Conservation (phyloP, 2,888 invertebrate genomes). For the Leucophenga maculata region DNA sequence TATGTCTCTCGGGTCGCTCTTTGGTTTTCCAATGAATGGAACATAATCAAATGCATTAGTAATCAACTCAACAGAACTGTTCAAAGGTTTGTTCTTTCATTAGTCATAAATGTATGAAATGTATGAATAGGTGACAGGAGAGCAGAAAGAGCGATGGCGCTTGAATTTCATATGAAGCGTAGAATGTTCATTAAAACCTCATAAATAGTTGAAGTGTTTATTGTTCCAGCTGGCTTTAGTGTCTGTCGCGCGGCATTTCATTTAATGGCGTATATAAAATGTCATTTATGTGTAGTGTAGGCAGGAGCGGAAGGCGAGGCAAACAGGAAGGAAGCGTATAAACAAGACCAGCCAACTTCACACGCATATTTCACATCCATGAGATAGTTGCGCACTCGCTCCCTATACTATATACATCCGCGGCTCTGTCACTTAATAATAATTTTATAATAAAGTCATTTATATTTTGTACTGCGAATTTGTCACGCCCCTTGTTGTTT, state of each 20-base stretch:
- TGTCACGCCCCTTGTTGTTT: slow-evolving; percentile 66
- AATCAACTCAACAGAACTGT: slow-evolving; percentile 14
- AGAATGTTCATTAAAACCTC: slow-evolving; percentile 61
- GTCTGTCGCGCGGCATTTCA: background rate
- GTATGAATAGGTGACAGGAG: background rate
- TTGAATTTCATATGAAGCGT: background rate
- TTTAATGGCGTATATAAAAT: slow-evolving; percentile 2
- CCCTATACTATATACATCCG: slow-evolving; percentile 33
- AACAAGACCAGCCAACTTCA: background rate
- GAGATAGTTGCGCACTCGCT: slow-evolving; percentile 25
- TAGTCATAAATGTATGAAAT: slow-evolving; percentile 35
- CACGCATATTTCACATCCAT: background rate
- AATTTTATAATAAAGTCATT: slow-evolving; percentile 66
- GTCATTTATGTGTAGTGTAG: background rate
- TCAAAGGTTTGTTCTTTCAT: slow-evolving; percentile 52
- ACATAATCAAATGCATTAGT: background rate
- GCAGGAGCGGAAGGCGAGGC: background rate
- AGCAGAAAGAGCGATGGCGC: background rate
- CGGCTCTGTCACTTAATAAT: slow-evolving; percentile 35
- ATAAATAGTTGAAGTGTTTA: slow-evolving; percentile 64
- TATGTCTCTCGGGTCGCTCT: slow-evolving; percentile 53
- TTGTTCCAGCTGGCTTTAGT: slow-evolving; percentile 45
- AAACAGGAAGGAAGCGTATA: slow-evolving; percentile 16
- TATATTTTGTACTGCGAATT: slow-evolving; percentile 53
- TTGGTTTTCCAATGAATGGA: slow-evolving; percentile 10